A percentile compares a stretch with the other conserved stretches of the same genome.
These are phyloP conservation scores for Aporophyla nigra DNA, from an alignment of 2,888 invertebrate species.

Conservation along the genomic window DNA sequence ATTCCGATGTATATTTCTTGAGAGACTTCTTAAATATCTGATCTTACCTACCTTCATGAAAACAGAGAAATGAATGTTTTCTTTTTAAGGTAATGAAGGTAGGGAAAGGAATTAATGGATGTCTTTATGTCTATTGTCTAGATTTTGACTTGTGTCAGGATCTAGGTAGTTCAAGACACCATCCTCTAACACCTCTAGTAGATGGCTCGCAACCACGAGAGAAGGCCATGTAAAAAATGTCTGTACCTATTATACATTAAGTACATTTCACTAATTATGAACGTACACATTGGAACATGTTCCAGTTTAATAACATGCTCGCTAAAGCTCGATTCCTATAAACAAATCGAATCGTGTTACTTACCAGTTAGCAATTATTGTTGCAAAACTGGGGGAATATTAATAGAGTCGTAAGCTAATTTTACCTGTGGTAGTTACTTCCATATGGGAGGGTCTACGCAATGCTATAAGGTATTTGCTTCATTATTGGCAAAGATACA, in stretches of 20 bases:
- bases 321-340: background rate
- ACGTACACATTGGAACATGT: background rate
- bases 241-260: background rate
- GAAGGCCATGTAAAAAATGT: background rate
- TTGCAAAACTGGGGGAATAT: too few species aligned
- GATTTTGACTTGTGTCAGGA: background rate
- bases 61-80: background rate
- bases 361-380: too few species aligned
- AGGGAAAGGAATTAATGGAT: background rate
- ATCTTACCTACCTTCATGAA: background rate
- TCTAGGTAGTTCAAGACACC: background rate
- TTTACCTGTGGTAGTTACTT: too few species aligned
- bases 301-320: background rate
- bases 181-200: background rate
- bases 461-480: too few species aligned
- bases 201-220: background rate
- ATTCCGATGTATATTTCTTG: background rate
- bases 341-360: too few species aligned
- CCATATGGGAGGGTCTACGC: too few species aligned
- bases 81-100: background rate
- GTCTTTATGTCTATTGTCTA: background rate
- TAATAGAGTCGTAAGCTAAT: too few species aligned
- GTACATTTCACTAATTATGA: background rate
- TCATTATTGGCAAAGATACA: too few species aligned
- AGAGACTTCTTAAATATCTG: background rate